Evolutionary conservation across 2,888 invertebrate species (phyloP), one percentile per base, ranked within the genome.

Genomic region (Dynastes hyllus): DNA sequence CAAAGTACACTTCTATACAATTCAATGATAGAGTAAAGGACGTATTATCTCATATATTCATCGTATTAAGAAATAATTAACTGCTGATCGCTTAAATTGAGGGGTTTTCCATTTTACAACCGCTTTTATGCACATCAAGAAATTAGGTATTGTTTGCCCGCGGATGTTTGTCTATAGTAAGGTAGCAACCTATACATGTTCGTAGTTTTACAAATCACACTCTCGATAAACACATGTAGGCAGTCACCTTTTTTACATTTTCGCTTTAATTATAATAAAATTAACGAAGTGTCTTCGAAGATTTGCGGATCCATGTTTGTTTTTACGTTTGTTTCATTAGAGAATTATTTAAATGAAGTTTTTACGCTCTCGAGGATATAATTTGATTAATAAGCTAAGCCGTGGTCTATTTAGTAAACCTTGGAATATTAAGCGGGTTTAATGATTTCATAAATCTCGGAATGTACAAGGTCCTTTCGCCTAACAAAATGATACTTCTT

Each of bases 21-120:
- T 45, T 45, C 8, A 6, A 29, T 51, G 55, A 22, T 16, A 22
- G 6, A 58, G 22, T 69, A 22, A 29, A 22, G 27, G 16, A 32
- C 27, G 9, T 69, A 66, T 29, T 69, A 51, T 69, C 50, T 22
- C 53, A 45, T 27, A 51, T 50, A 69, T 22, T 45, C 29, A 50
- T 51, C 37, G n/a, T 58, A 73, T 73, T 73, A 73, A 58, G 73
- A 58, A 45, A 58, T 73, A 73, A 73, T 73, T 73, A 73, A 73
- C 37, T 40, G 40, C 40, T 29, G 40, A 71, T 71, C 32, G 22
- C 27, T 58, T 73, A 73, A 73, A 73, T 73, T 58, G 58, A 73
- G 22, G 73, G 73, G 58, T 53, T 73, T 73, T 58, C 73, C 73
- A 73, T 27, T 73, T 37, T 73, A 58, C 40, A 58, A 8, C 11